Evolutionary conservation across 1,140 invertebrate species (phyloP), one percentile per base, ranked within the genome.

Genomic region (Bicyclus anynana): DNA sequence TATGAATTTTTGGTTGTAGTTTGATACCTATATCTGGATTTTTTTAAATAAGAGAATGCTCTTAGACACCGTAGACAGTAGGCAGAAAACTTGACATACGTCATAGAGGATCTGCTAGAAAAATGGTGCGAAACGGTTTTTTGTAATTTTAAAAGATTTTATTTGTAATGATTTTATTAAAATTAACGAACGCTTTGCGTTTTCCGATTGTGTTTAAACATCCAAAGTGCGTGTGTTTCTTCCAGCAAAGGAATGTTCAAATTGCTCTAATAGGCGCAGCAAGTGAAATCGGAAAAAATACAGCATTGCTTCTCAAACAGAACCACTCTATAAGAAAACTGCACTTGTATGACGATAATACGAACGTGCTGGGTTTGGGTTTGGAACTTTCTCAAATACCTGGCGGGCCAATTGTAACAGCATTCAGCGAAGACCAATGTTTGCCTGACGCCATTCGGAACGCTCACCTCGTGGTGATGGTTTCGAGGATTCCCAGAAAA

Each of bases 231-330:
- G 1, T 38, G 35, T 1, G 16, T 5, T 16, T 16, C n/a, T 14
- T 2, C 13, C 37, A 50, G 17, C 53, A 47, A 21, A 50, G 66
- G 65, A 67, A 69, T 53, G 46, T 77, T 33, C 72, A 77, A 58
- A 61, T 79, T 0, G 70, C 74, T n/a, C 47, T 80, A 1, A 56
- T 78, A 5, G 77, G 79, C 2, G 73, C 74, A 9, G 67, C 56
- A 23, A 69, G 57, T 44, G 65, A 73, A n/a, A 56, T 80, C 3
- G 79, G 79, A 10, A 69, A 69, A 18, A 73, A 76, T 42, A 44
- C 79, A 12, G 65, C 71, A 5, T 29, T 82, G 17, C 53, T 78
- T 10, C 51, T 82, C 40, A 82, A 75, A 47, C 62, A 63, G 26
- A 82, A 78, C 38, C 10, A 20, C 7, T 67, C 73, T 44, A 60